Percentiles rank a stretch among this genome's conserved stretches.
These are phyloP conservation scores for Melangyna quadrimaculata DNA, from an alignment of 2,888 invertebrate genomes.

Conservation along the genomic window DNA sequence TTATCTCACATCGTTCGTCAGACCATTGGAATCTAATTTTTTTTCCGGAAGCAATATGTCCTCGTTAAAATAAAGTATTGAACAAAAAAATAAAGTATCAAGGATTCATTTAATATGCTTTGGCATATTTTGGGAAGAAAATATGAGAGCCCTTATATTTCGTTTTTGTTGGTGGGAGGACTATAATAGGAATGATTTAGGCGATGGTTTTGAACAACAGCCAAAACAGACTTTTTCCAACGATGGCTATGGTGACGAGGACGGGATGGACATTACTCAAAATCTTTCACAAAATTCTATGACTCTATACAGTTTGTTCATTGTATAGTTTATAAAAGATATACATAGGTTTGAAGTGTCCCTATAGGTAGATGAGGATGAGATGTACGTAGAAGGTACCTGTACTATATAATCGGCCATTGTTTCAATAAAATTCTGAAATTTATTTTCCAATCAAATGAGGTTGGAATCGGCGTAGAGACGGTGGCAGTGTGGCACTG, in stretches of 20 bases:
- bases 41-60: conserved; percentile 4
- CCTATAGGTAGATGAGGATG: background rate
- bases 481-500: background rate
- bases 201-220: conserved; percentile 2
- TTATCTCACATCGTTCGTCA: conserved; percentile 44
- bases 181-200: background rate
- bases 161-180: background rate
- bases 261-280: conserved; percentile 5
- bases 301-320: background rate
- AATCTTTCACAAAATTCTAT: background rate
- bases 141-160: background rate
- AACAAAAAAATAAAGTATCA: background rate
- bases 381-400: background rate
- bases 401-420: background rate
- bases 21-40: conserved; percentile 24
- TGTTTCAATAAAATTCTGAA: conserved; percentile 15
- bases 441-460: conserved; percentile 1
- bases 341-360: background rate
- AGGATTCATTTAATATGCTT: conserved; percentile 21
- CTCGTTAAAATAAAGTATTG: conserved; percentile 26
- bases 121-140: conserved; percentile 2
- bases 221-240: conserved; percentile 1
- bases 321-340: background rate
- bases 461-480: background rate
- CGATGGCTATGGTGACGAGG: conserved; percentile 8